Base-by-base conservation (phyloP, 2,797 vertebrate species). In the Philypnodon macrostomus region DNA sequence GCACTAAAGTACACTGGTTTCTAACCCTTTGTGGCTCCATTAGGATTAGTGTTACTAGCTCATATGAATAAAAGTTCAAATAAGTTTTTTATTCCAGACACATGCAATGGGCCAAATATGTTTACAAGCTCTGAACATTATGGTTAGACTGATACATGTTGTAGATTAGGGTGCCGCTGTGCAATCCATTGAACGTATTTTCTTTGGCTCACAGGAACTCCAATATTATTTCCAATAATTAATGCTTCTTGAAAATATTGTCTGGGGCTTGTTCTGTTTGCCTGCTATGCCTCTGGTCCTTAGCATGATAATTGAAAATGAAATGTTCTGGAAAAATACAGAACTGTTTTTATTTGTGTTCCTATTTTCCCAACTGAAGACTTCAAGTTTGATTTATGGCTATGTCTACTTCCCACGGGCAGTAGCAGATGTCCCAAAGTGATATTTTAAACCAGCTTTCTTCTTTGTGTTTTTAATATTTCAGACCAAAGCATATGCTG, bases 231-330 rank as follows among this genome's bases (percentile, higher is more conserved):
- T 3, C 21, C 3, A 23, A 6, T 6, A 23, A 19, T 38, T 19
- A 4, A 18, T 37, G 35, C 6, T 36, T 36, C n/a, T n/a, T 16
- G 4, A 13, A 35, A 18, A 19, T 10, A n/a, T 19, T 21, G 9
- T 12, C 2, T 1, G 3, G 12, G 17, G 10, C 19, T 40, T 40
- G 9, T 2, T 24, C 19, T 13, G 19, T 26, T 24, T 15, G n/a
- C 38, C n/a, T 4, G 38, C 19, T 10, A 7, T 13, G 38, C 21
- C 3, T 14, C 38, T 40, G 38, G 13, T 40, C 36, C 23, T 40
- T 24, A 24, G 7, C 21, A 40, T 14, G 36, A 6, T 39, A 23
- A 39, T 24, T 39, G 37, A 40, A 40, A 26, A 40, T 40, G 38
- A 40, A 40, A 13, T n/a, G 38, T 14, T 21, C 38, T 8, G 21